Evolutionary conservation across 2,888 invertebrate species (phyloP), one percentile per base, ranked within the genome.

Genomic region (Chironomus tentans): DNA sequence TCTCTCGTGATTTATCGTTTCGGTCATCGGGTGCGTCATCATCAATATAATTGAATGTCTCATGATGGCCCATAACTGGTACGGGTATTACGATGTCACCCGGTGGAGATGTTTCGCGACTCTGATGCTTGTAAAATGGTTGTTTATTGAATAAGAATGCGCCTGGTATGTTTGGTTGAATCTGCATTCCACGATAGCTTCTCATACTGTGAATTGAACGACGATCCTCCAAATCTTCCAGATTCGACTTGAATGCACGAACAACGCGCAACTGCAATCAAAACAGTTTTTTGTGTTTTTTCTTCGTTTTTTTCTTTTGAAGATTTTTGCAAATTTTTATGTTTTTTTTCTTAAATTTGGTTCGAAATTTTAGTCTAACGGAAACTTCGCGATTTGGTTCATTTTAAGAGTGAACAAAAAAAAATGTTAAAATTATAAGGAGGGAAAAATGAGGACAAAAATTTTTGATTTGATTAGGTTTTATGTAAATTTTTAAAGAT

Each of bases 151-250:
- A 50, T 1, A 76, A 18, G 10, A 13, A 50, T n/a, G 76, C 18
- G 6, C 18, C 61, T 1, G 69, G n/a, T 28, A 50, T 74, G 38
- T 38, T 38, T 80, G 85, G 85, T 81, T 85, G 92, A 83, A 21
- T n/a, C 12, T 90, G 88, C 83, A 92, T 89, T 87, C 91, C 92
- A 88, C 93, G 93, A 87, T 94, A 91, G 85, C 94, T 94, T 86
- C 94, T 94, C 86, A 95, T 91, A 89, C 96, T 96, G 91, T 97
- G 97, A 86, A 97, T 92, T 86, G 97, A 97, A 86, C 98, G 95
- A 83, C 97, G 92, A 88, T 99, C 98, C 88, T 96, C 98, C 88
- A 98, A 89, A 89, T 98, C 98, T 91, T 99, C 98, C 90, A 99
- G 90, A 84, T 93, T 97, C 83, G 97, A 97, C 89, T 94, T 97